Evolutionary conservation across 2,797 vertebrate genomes (phyloP), one percentile per base, ranked within the genome.

Genomic region (Darevskia nairensis): DNA sequence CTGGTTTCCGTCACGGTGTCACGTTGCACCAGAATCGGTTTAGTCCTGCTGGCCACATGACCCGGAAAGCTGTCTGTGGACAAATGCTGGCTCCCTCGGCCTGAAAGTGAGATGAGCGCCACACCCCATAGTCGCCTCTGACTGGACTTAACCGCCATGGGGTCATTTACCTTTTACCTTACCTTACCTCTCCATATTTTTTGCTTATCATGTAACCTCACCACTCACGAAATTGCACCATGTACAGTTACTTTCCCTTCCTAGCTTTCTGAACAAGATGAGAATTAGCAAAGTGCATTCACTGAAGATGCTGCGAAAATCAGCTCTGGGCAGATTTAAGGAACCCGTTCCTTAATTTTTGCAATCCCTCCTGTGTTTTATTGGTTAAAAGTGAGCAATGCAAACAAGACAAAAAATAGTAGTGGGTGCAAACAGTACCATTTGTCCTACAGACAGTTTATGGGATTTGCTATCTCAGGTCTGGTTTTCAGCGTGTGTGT

Each of bases 361-460:
- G 74, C 82, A n/a, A 66, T 59, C 82, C 80, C 61, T 32, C 88
- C 0, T 80, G 68, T 79, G 59, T 88, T 55, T 89, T 17, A 90
- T 27, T 90, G n/a, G 11, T 89, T 81, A 74, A 1, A 2, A 79
- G 87, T 76, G 81, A 87, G 84, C 71, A 23, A 66, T 10, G 19
- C 66, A 88, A 68, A 81, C 74, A 93, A 94, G 59, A 44, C 90
- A 76, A 94, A 93, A 90, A 93, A 61, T 88, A 88, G 84, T 79
- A 89, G 76, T 39, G 64, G 19, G 50, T 92, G 41, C 87, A 85
- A 87, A 41, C 6, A 55, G 90, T 93, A 92, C 0, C 6, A 68
- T 10, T 72, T 4, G 11, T 69, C 80, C 72, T 94, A 41, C 74
- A 88, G 89, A 90, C 75, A 94, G 86, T 89, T 88, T 90, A 84